Evolutionary conservation across 2,797 vertebrate genomes (phyloP), one percentile per base, ranked within the genome.

Genomic region (Nannoperca obscura): DNA sequence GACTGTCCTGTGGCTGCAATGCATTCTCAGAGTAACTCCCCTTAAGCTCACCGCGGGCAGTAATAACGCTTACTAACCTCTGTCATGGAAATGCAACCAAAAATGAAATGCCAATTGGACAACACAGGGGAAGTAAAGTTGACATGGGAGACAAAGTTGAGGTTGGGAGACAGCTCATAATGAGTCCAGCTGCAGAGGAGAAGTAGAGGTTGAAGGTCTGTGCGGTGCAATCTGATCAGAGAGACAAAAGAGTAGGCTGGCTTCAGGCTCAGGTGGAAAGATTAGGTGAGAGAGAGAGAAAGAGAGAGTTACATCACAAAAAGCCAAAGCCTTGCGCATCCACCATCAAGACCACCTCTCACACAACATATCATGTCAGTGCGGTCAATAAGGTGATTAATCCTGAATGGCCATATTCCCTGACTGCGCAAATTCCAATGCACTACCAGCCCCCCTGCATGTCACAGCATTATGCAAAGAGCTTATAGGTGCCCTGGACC

Each of bases 1-100:
- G 85, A 88, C 77, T 84, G 84, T 68, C 86, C 91, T 86, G 82
- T 80, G 81, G 75, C 88, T 85, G 84, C 85, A 68, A 38, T 84
- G 78, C 82, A 82, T 71, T 74, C 74, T 83, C 88, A 81, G 59
- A 89, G 89, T 81, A 82, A 76, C 60, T 80, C 72, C 72, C 71
- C 78, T 24, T 22, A 38, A 71, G 52, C 82, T 66, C 65, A 68
- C 65, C 74, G 69, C 77, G 65, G 30, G 66, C 46, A 71, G 61
- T 19, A 17, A 61, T 36, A 76, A 40, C 20, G 19, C 64, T 57
- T 78, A 60, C 75, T 36, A 68, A 46, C 71, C 47, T 55, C 64
- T 32, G 17, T 19, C 19, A 3, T 61, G 61, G 30, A 58, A 70
- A 81, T 63, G 55, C 49, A 73, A 52, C 9, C 57, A 22, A 32